Evolutionary conservation across 2,113 vertebrate genomes (phyloP).

Genomic region (Symphodus melops): DNA sequence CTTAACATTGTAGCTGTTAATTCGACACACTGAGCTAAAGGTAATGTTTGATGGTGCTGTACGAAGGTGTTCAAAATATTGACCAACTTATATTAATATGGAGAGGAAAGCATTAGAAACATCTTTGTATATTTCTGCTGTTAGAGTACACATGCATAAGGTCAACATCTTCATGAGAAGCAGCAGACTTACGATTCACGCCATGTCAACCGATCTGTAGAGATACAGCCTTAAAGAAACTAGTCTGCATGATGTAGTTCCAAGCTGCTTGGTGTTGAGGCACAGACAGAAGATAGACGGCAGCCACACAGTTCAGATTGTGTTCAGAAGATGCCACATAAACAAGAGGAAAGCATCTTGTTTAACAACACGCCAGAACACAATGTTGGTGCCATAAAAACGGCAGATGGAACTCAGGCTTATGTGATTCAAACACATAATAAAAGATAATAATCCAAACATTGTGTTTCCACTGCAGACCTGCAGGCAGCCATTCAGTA

Average conservation of each 20-base stretch:
- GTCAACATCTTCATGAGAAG: too few relatives aligned
- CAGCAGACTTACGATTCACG: too few relatives aligned
- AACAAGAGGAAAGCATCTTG: background rate
- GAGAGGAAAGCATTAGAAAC: too few relatives aligned
- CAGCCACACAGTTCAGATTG: background rate
- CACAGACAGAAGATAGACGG: background rate
- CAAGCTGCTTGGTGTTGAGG: background rate
- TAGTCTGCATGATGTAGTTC: too few relatives aligned
- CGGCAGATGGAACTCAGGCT: conserved; percentile 15
- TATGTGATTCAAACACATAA: conserved; percentile 27
- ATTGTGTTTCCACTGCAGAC: conserved; percentile 14
- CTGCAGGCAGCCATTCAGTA: conserved; percentile 27
- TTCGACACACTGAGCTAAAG: too few relatives aligned
- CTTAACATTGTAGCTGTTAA: background rate
- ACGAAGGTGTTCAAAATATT: too few relatives aligned
- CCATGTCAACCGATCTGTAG: too few relatives aligned
- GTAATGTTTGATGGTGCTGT: too few relatives aligned
- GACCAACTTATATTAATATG: too few relatives aligned
- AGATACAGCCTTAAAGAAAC: too few relatives aligned
- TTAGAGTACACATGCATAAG: too few relatives aligned
- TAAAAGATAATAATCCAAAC: conserved; percentile 44
- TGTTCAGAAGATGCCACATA: background rate
- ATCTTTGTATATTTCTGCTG: too few relatives aligned
- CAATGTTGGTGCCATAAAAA: background rate
- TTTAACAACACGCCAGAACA: background rate